A percentile compares a stretch with the other conserved stretches of the same genome.
phyloP scores from a whole-genome alignment of 1,140 invertebrate species.

The Solenopsis fugax region DNA sequence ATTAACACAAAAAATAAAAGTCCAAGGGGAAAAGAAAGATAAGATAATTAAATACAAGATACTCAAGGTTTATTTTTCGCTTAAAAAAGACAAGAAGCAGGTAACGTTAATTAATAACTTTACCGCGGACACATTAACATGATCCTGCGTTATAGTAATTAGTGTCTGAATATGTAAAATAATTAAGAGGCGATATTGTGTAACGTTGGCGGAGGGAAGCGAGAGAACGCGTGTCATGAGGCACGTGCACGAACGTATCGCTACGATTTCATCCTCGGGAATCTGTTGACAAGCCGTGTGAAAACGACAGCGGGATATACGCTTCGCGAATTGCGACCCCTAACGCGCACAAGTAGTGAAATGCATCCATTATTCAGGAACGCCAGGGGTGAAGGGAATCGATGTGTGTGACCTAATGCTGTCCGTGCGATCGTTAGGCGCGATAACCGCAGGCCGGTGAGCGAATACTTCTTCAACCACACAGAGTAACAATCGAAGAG shows the following conservation, averaged over 20 bases:
- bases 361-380: slow-evolving; percentile 71
- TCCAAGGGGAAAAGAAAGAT: neutral
- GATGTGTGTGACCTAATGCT: slow-evolving; percentile 71
- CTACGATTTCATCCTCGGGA: slow-evolving; percentile 14
- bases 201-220: neutral
- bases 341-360: slow-evolving; percentile 46
- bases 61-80: neutral
- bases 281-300: slow-evolving; percentile 53
- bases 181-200: neutral
- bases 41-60: slow-evolving; percentile 5
- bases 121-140: neutral
- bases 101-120: slow-evolving; percentile 7
- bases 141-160: neutral
- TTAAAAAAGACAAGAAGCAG: neutral
- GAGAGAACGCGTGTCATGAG: neutral
- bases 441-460: slow-evolving; percentile 27
- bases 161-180: neutral
- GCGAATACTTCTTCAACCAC: neutral
- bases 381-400: slow-evolving; percentile 57
- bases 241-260: neutral
- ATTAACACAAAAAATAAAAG: neutral
- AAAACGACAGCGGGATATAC: slow-evolving; percentile 49
- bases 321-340: slow-evolving; percentile 27
- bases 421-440: slow-evolving; percentile 62
- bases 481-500: slow-evolving; percentile 24